Evolutionary conservation across 2,888 invertebrate species (phyloP).

Genomic region (Spodoptera littoralis): DNA sequence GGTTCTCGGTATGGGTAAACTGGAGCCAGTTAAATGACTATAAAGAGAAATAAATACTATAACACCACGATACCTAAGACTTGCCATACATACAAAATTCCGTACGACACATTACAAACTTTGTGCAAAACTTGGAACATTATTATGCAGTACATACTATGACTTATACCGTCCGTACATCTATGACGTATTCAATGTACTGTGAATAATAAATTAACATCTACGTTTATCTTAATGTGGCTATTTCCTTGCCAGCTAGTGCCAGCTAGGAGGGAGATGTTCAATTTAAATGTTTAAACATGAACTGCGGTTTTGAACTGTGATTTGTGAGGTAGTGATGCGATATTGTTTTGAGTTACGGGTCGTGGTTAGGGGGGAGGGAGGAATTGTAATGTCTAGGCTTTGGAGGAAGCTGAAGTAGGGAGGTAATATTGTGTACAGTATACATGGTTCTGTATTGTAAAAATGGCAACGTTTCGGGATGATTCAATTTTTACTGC

Average conservation of each 20-base stretch:
- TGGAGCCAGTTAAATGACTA: no score
- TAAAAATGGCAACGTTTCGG: no score
- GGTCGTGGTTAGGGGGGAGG: background rate
- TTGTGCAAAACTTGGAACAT: constrained; percentile 46
- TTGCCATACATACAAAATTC: background rate
- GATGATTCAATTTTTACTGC: no score
- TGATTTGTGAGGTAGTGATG: constrained; percentile 38
- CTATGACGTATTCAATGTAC: constrained; percentile 75
- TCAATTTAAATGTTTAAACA: constrained; percentile 32
- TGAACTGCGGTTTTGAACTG: constrained; percentile 33
- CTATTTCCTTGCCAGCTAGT: constrained; percentile 70
- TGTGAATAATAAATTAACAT: constrained; percentile 84
- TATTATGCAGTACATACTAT: constrained; percentile 67
- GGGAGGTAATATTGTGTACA: no score
- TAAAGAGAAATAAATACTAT: no score
- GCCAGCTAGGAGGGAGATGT: constrained; percentile 34
- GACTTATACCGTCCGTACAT: constrained; percentile 67
- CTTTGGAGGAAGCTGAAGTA: no score
- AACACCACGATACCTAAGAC: no score
- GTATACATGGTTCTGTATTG: no score
- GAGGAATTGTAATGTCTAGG: no score
- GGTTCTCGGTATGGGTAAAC: no score
- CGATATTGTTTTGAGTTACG: constrained; percentile 26
- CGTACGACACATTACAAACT: background rate
- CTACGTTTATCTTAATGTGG: constrained; percentile 78